phyloP scores from a whole-genome alignment of 2,888 invertebrate genomes.

The Polymixis lichenea region DNA sequence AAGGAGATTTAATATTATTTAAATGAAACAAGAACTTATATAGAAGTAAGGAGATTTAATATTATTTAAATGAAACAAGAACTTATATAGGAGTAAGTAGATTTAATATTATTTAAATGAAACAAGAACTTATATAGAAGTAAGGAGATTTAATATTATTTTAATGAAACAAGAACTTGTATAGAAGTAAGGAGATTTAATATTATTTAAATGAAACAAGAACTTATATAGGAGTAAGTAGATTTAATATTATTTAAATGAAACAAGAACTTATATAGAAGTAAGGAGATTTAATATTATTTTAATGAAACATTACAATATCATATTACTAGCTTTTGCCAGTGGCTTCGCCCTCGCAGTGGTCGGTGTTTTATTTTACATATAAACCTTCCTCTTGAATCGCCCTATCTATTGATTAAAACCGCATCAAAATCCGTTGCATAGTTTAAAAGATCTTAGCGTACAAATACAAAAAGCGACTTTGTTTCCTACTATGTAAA shows the following conservation, averaged over 20 bases:
- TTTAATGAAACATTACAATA: not conserved
- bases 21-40: not conserved
- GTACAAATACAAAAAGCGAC: too few relatives aligned
- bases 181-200: not conserved
- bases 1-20: constrained; percentile 9
- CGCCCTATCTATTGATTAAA: too few relatives aligned
- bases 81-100: not conserved
- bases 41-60: not conserved
- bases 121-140: constrained; percentile 1
- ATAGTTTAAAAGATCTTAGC: too few relatives aligned
- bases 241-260: constrained; percentile 10
- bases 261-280: constrained; percentile 1
- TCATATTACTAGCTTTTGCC: not conserved
- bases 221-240: not conserved
- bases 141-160: constrained; percentile 7
- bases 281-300: constrained; percentile 4
- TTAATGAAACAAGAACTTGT: not conserved
- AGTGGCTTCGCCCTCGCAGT: too few relatives aligned
- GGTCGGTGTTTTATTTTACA: too few relatives aligned
- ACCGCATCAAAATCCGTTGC: too few relatives aligned
- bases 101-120: constrained; percentile 10
- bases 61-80: constrained; percentile 7
- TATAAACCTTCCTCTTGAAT: too few relatives aligned
- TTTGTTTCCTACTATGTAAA: too few relatives aligned
- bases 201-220: constrained; percentile 9